phyloP scores from a whole-genome alignment of 2,888 invertebrate genomes.

The Mantis religiosa region DNA sequence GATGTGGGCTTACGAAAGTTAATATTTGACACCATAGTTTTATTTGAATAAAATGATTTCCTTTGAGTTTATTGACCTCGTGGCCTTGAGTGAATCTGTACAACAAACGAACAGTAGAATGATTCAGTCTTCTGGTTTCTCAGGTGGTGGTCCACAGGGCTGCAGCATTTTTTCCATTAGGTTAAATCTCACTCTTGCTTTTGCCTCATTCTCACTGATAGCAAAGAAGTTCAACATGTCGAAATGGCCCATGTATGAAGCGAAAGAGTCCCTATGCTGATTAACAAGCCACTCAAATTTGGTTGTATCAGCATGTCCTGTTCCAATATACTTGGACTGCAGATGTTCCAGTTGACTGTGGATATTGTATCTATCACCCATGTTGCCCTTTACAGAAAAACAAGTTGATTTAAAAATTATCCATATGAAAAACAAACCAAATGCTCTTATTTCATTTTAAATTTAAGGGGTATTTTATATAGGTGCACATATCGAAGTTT shows the following conservation, averaged over 20 bases:
- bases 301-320: slow-evolving; percentile 97
- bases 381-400: slow-evolving; percentile 43
- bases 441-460: too few relatives aligned
- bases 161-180: slow-evolving; percentile 98
- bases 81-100: too few relatives aligned
- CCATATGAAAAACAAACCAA: too few relatives aligned
- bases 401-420: too few relatives aligned
- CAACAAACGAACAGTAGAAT: not conserved
- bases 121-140: slow-evolving; percentile 83
- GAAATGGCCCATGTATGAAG: slow-evolving; percentile 93
- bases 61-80: too few relatives aligned
- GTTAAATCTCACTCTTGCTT: slow-evolving; percentile 91
- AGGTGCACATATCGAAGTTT: too few relatives aligned
- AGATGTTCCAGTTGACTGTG: slow-evolving; percentile 98
- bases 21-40: too few relatives aligned
- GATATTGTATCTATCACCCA: slow-evolving; percentile 98
- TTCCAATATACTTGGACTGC: slow-evolving; percentile 98
- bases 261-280: slow-evolving; percentile 93
- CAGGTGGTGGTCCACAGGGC: slow-evolving; percentile 97
- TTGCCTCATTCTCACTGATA: slow-evolving; percentile 94
- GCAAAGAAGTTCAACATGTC: slow-evolving; percentile 92
- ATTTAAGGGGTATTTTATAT: too few relatives aligned
- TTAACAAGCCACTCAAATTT: slow-evolving; percentile 98
- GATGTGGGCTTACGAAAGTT: too few relatives aligned
- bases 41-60: too few relatives aligned